Evolutionary conservation across 1,140 invertebrate genomes (phyloP).

Genomic region (Harlomillsia oculata): DNA sequence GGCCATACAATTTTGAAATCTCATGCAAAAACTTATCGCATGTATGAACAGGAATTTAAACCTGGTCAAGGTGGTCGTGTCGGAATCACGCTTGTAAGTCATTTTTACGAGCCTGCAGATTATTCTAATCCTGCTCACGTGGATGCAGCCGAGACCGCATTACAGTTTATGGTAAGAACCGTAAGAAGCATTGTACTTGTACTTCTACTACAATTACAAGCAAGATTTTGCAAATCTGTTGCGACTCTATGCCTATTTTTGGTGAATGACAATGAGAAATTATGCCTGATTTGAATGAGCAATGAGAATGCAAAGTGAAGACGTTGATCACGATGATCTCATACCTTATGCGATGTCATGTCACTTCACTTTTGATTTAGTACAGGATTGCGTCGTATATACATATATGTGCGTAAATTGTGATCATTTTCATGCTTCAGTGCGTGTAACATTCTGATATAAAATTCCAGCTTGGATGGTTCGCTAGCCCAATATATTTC

Average conservation of each 20-base stretch:
- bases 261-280: too few species aligned
- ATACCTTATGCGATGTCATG: too few species aligned
- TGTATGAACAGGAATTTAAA: constrained; percentile 33
- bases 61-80: constrained; percentile 38
- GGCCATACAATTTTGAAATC: constrained; percentile 30
- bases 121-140: not conserved
- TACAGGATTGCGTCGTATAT: too few species aligned
- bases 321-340: too few species aligned
- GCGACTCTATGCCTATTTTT: constrained; percentile 6
- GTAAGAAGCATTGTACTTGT: not conserved
- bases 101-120: constrained; percentile 50
- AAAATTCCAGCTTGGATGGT: constrained; percentile 28
- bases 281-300: too few species aligned
- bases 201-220: too few species aligned
- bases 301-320: too few species aligned
- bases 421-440: too few species aligned
- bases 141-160: constrained; percentile 18
- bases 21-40: constrained; percentile 33
- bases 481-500: constrained; percentile 16
- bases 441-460: too few species aligned
- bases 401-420: too few species aligned
- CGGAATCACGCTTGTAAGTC: constrained; percentile 52
- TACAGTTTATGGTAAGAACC: constrained; percentile 12
- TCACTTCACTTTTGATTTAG: too few species aligned
- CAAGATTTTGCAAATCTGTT: too few species aligned